These are phyloP conservation scores for Aphelinus certus DNA, from an alignment of 1,140 invertebrate genomes.

Conservation along the genomic window DNA sequence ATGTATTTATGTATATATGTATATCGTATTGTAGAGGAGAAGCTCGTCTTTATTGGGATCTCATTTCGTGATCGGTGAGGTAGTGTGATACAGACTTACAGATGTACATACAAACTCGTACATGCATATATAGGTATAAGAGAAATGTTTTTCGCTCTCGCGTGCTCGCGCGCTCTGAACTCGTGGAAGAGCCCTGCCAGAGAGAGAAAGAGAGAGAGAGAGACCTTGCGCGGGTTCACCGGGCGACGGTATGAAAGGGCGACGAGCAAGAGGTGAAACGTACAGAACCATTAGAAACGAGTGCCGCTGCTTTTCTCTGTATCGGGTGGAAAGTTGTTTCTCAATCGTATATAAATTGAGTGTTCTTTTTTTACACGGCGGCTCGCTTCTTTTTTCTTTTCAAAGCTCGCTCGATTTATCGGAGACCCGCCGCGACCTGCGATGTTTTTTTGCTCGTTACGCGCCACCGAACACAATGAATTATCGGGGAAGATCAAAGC, in stretches of 20 bases:
- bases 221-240: too few species aligned
- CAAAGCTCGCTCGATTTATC: too few species aligned
- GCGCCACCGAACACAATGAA: too few species aligned
- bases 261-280: neutral
- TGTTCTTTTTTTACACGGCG: too few species aligned
- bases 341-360: too few species aligned
- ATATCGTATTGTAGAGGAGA: slow-evolving; percentile 32
- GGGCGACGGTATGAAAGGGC: neutral
- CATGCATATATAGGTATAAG: slow-evolving; percentile 15
- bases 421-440: too few species aligned
- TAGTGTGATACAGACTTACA: slow-evolving; percentile 34
- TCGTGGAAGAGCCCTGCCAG: neutral
- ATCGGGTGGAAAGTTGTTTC: neutral
- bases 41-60: slow-evolving; percentile 31
- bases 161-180: neutral
- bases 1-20: neutral
- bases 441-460: too few species aligned
- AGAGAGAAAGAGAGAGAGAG: too few species aligned
- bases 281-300: slow-evolving; percentile 6
- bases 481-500: too few species aligned
- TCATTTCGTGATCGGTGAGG: slow-evolving; percentile 36
- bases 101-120: slow-evolving; percentile 13
- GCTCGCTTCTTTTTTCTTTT: too few species aligned
- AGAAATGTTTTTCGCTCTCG: too few species aligned
- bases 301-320: neutral